Evolutionary conservation across 2,888 invertebrate genomes (phyloP), one percentile per base, ranked within the genome.

Genomic region (Melieria omissa): DNA sequence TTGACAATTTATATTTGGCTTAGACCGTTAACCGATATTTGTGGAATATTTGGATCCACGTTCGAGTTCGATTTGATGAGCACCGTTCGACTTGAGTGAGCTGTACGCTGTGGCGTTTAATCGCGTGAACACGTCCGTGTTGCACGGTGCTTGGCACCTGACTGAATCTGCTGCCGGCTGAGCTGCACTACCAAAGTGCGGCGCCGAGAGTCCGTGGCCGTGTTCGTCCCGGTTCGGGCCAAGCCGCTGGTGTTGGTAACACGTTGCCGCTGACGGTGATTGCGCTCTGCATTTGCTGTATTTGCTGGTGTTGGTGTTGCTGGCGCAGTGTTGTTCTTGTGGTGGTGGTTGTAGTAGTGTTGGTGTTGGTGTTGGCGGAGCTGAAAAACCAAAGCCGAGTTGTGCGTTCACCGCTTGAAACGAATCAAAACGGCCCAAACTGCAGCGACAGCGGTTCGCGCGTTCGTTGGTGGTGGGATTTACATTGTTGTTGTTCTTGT

Each of bases 61-160:
- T 29, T 29, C 29, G 29, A 29, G 29, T 29, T 29, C 57, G 61
- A 42, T 4, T 42, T 61, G 41, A 14, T 58, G 16, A 10, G 58
- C 7, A 14, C 58, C 29, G 5, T 29, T 58, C 29, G 6, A 58
- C 58, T 58, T 58, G 29, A 52, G n/a, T 52, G 52, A 52, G 14
- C 12, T 52, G 52, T 14, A 52, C 49, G 12, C 52, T n/a, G 9
- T 52, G 52, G 12, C 0, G 52, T 14, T 6, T 52, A 8, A 41
- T 57, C 52, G 44, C 14, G 58, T 73, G 70, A 68, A 57, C 71
- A 84, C 86, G 84, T 86, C 87, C 85, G 86, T 83, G 82, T 83
- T 82, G 82, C 81, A 83, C 83, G 87, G 86, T 86, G 87, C 86
- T 85, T 84, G 83, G 85, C 85, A 87, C 84, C 86, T 86, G 86